A percentile compares a stretch with the other conserved stretches of the same genome.
These are phyloP conservation scores for Nomada fabriciana DNA, from an alignment of 2,888 invertebrate genomes.

Conservation along the genomic window DNA sequence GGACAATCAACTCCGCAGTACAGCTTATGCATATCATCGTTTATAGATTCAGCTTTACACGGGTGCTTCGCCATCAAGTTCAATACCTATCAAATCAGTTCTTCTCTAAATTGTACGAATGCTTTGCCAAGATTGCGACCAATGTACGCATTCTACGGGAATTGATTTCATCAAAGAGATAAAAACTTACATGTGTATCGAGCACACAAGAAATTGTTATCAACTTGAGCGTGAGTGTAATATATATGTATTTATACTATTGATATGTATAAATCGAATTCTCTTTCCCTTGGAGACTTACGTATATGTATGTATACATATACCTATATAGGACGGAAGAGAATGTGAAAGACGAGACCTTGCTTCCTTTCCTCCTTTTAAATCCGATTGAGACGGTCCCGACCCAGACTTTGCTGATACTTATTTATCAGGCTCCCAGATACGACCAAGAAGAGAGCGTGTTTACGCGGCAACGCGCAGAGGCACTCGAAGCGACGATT, in stretches of 20 bases:
- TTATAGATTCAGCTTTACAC: background rate
- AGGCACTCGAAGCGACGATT: slow-evolving; percentile 50
- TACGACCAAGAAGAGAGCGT: slow-evolving; percentile 52
- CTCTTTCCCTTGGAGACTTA: background rate
- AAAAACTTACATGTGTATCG: background rate
- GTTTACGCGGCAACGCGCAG: slow-evolving; percentile 40
- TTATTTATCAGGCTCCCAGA: slow-evolving; percentile 75
- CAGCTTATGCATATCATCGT: background rate
- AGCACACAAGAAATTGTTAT: background rate
- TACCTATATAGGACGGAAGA: background rate
- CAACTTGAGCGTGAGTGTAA: background rate
- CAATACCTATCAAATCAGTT: background rate
- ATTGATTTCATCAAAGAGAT: background rate
- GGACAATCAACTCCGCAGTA: background rate
- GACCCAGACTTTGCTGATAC: slow-evolving; percentile 80
- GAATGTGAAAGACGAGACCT: background rate
- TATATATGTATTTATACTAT: background rate
- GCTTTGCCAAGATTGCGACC: no score
- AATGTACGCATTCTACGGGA: background rate
- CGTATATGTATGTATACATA: no score
- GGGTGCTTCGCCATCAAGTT: background rate
- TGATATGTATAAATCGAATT: background rate
- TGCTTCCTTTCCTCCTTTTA: slow-evolving; percentile 26
- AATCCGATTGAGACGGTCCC: slow-evolving; percentile 67
- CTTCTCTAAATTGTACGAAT: background rate